phyloP scores from a whole-genome alignment of 2,797 vertebrate species.

The Danionella dracula region DNA sequence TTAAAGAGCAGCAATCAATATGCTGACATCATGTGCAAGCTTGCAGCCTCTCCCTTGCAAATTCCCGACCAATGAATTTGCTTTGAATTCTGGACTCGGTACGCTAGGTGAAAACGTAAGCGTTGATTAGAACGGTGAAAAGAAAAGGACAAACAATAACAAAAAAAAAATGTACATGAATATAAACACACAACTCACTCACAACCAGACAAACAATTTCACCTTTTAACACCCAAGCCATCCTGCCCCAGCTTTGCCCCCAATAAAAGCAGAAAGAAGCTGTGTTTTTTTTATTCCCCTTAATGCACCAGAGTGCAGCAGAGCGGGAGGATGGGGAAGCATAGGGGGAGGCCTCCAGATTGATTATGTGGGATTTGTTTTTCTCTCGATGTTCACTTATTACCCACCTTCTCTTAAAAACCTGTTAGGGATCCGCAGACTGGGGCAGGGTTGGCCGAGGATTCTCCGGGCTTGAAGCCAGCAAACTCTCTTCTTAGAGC shows the following conservation, averaged over 20 bases:
- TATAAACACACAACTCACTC: background rate
- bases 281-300: background rate
- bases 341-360: slow-evolving; percentile 15
- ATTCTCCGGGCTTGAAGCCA: slow-evolving; percentile 77
- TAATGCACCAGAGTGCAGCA: slow-evolving; percentile 24
- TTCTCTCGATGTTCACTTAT: slow-evolving; percentile 15
- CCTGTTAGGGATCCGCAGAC: slow-evolving; percentile 78
- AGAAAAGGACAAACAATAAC: background rate
- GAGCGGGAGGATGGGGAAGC: slow-evolving; percentile 18
- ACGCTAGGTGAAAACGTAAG: background rate
- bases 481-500: slow-evolving; percentile 74
- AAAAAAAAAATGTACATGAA: background rate
- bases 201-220: background rate
- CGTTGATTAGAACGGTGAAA: background rate
- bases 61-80: slow-evolving; percentile 5
- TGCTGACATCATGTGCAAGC: background rate
- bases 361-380: slow-evolving; percentile 13
- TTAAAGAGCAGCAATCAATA: no score
- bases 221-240: slow-evolving; percentile 5
- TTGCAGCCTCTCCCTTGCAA: slow-evolving; percentile 21
- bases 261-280: slow-evolving; percentile 15
- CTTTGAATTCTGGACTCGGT: background rate
- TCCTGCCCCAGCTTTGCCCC: slow-evolving; percentile 17
- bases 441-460: slow-evolving; percentile 76
- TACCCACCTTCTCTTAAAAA: slow-evolving; percentile 82